These are phyloP conservation scores for Hydraecia micacea DNA, from an alignment of 2,888 invertebrate genomes.

Conservation along the genomic window DNA sequence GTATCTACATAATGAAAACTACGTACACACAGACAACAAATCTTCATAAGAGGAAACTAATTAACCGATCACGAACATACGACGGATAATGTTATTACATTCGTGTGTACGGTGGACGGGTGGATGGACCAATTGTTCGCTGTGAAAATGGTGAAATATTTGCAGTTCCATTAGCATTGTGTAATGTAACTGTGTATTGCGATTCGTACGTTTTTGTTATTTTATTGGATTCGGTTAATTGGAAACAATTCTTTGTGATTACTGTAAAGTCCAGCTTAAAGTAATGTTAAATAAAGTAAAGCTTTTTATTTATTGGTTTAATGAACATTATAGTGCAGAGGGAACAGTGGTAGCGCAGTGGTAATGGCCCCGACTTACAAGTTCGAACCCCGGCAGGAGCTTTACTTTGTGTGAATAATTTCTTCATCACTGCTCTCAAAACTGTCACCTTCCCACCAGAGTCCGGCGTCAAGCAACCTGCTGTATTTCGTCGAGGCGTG, in stretches of 20 bases:
- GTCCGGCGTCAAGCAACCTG: no score
- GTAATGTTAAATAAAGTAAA: background rate
- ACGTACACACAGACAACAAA: slow-evolving; percentile 70
- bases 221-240: slow-evolving; percentile 25
- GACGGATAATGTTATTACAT: slow-evolving; percentile 78
- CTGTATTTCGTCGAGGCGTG: no score
- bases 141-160: slow-evolving; percentile 49
- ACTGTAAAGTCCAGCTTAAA: background rate
- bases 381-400: no score
- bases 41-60: slow-evolving; percentile 80
- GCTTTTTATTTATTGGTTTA: background rate
- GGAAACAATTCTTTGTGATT: slow-evolving; percentile 36
- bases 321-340: background rate
- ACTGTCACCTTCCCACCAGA: no score
- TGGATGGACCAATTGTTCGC: slow-evolving; percentile 49
- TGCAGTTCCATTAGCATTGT: slow-evolving; percentile 39
- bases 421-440: background rate
- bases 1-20: slow-evolving; percentile 52
- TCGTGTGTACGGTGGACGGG: slow-evolving; percentile 56
- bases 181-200: slow-evolving; percentile 33
- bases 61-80: slow-evolving; percentile 81
- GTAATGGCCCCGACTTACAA: no score
- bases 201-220: slow-evolving; percentile 22
- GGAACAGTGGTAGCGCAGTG: background rate
- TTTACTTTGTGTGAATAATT: no score